Conservation (phyloP, 1,140 invertebrate genomes). For the Achatina immaculata region DNA sequence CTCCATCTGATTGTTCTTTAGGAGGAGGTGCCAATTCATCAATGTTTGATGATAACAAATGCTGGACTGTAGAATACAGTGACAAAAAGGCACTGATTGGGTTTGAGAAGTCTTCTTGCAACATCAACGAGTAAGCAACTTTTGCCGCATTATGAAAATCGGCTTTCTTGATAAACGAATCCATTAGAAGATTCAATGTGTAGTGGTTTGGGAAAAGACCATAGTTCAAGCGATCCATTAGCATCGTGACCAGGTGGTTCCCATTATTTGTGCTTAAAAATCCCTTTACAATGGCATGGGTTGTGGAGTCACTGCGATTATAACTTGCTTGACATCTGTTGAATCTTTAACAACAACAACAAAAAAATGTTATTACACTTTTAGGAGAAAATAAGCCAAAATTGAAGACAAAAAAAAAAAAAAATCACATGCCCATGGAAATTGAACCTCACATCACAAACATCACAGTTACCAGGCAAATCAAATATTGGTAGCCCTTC, state of each 20-base stretch:
- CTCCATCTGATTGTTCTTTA: constrained; percentile 38
- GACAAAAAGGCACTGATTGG: constrained; percentile 79
- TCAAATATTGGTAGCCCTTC: no score
- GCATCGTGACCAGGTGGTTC: constrained; percentile 79
- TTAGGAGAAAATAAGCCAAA: neutral
- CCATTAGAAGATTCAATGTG: constrained; percentile 84
- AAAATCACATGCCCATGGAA: no score
- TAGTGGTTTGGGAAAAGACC: constrained; percentile 90
- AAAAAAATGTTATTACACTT: neutral
- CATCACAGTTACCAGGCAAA: no score
- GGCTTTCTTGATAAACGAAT: constrained; percentile 80
- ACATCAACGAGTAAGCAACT: constrained; percentile 84
- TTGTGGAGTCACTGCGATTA: constrained; percentile 79
- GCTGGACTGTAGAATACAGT: constrained; percentile 49
- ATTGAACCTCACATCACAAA: neutral
- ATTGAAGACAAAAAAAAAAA: neutral
- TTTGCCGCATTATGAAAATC: constrained; percentile 81
- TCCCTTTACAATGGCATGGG: constrained; percentile 82
- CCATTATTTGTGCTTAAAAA: constrained; percentile 76
- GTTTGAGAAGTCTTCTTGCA: constrained; percentile 89
- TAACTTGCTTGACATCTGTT: neutral
- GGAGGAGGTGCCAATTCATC: constrained; percentile 39
- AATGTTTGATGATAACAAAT: constrained; percentile 33
- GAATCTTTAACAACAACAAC: constrained; percentile 26
- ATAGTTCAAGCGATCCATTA: constrained; percentile 85